Conservation (phyloP, 2,888 invertebrate genomes). For the Acholoe squamosa region DNA sequence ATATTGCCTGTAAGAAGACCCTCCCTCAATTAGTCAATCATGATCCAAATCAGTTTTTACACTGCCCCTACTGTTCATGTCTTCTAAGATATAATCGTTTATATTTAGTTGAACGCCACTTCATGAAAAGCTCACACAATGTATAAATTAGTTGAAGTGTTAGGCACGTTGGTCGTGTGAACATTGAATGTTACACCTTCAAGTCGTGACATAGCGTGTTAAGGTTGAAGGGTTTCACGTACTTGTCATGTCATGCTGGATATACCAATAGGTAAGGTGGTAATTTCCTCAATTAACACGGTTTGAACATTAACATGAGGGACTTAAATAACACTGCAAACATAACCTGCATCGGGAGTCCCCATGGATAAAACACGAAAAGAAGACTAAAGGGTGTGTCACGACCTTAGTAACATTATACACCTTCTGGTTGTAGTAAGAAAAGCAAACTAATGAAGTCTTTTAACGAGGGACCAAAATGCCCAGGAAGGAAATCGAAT, state of each 20-base stretch:
- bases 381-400: not conserved
- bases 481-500: not conserved
- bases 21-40: too few species aligned
- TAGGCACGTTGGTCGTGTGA: not conserved
- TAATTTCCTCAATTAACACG: not conserved
- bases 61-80: too few species aligned
- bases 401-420: not conserved
- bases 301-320: not conserved
- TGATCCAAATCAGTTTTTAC: too few species aligned
- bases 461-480: not conserved
- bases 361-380: not conserved
- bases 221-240: not conserved
- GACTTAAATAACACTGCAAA: too few species aligned
- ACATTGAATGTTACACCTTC: not conserved
- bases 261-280: too few species aligned
- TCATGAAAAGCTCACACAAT: too few species aligned
- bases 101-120: too few species aligned
- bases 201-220: slow-evolving; percentile 20
- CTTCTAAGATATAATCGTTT: too few species aligned
- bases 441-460: slow-evolving; percentile 19
- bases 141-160: too few species aligned
- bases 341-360: too few species aligned
- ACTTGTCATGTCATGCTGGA: too few species aligned
- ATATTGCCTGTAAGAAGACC: too few species aligned
- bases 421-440: not conserved